Evolutionary conservation across 2,113 vertebrate species (phyloP), one percentile per base, ranked within the genome.

Genomic region (Hemiscyllium ocellatum): DNA sequence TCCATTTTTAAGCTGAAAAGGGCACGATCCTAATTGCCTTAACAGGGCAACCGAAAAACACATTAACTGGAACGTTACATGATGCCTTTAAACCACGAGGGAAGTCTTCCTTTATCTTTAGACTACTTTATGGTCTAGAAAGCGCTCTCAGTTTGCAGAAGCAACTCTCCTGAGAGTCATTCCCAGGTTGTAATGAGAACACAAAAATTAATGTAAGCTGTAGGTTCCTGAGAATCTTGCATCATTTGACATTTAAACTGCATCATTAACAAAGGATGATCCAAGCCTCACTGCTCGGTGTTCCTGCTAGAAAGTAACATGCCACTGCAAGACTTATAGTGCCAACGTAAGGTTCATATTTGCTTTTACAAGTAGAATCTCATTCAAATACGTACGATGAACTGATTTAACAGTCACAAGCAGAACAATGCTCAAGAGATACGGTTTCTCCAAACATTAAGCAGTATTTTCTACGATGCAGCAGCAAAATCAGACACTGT

Each of bases 151-250:
- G 56, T 90, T 52, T 61, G 47, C 56, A 61, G 50, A 90, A 90
- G 33, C 87, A 61, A 3, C 29, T 24, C 87, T 90, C 87, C 56
- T 29, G 24, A 90, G 87, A 90, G 12, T 90, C 56, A 33, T 90
- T 90, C 56, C 52, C 3, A 1, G 29, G 29, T 10, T 61, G 87
- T 90, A 90, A 61, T 33, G 87, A 90, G 87, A 56, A 61, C 87
- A 90, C 87, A 52, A 90, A 83, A 90, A 90, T 90, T 90, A 90
- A 52, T 33, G 50, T 90, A 61, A 90, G 26, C 26, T 90, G 52
- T 2, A 65, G 33, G 52, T n/a, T 3, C 87, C 61, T 3, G 15
- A 61, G 50, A 90, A 90, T 61, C 56, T 90, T 90, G 26, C 87
- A 26, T 90, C 87, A 90, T 52, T 65, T 90, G 87, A 90, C 87